Evolutionary conservation across 1,140 invertebrate species (phyloP), one percentile per base, ranked within the genome.

Genomic region (Papilio glaucus): DNA sequence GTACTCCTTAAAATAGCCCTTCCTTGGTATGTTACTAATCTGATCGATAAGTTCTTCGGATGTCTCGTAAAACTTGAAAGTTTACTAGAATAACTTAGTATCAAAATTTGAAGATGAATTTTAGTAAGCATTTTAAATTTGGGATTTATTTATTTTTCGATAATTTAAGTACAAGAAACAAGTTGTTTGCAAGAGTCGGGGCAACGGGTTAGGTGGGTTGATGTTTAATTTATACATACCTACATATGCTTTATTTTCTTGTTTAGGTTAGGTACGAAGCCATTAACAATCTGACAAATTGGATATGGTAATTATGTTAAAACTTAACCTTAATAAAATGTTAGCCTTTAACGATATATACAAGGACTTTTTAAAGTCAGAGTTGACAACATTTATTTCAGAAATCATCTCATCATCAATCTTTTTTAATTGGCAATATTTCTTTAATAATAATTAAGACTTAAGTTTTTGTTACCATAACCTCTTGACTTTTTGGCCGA

Each of bases 231-330:
- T 33, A 33, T 8, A n/a, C n/a, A n/a, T n/a, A n/a, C n/a, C n/a
- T n/a, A n/a, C n/a, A n/a, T n/a, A 53, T 53, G 0, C 3, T 53
- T 53, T 53, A 53, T 53, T 12, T 53, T 24, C 45, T 53, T 53
- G 8, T 53, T 53, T 21, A 24, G 18, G 10, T 53, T 9, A 45
- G 42, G 42, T 45, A 49, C 15, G 45, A 53, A 53, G 1, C 7
- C 18, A 53, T 53, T 53, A 53, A 53, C 21, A 53, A 10, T 2
- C 8, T 53, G 45, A 24, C 45, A 53, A 53, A 53, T 53, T 53
- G 45, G 45, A 21, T 53, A 53, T 53, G 18, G 45, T 53, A 53
- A 53, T 53, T 24, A 53, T 24, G 45, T 24, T 53, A 21, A 53
- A 24, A 53, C 6, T 24, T 24, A 24, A 21, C 18, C 0, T 53